These are phyloP conservation scores for Eustalomyia histrio DNA, from an alignment of 2,888 invertebrate genomes.

Conservation along the genomic window DNA sequence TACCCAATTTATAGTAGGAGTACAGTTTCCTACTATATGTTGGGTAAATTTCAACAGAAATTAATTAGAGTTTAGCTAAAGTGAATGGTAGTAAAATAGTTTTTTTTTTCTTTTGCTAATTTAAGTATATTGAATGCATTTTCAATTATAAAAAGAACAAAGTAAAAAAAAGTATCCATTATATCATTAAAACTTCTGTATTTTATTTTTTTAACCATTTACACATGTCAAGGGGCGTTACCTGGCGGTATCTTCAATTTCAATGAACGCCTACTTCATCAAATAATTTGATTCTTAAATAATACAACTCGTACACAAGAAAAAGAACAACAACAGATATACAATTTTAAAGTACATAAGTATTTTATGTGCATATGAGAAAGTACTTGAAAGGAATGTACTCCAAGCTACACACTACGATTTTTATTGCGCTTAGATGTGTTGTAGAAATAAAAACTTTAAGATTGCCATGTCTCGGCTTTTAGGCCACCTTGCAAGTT, in stretches of 20 bases:
- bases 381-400: background rate
- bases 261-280: slow-evolving; percentile 52
- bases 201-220: slow-evolving; percentile 29
- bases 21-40: too few species aligned
- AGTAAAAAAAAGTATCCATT: slow-evolving; percentile 12
- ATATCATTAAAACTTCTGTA: slow-evolving; percentile 27
- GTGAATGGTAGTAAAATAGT: too few species aligned
- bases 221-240: slow-evolving; percentile 59
- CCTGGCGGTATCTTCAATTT: slow-evolving; percentile 62
- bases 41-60: too few species aligned
- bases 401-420: too few species aligned
- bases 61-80: too few species aligned
- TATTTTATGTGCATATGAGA: slow-evolving; percentile 1
- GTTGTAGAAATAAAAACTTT: background rate
- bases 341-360: background rate
- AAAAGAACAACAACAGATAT: slow-evolving; percentile 15
- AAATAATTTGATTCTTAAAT: slow-evolving; percentile 49
- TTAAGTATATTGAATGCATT: too few species aligned
- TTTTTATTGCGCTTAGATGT: too few species aligned
- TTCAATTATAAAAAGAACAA: slow-evolving; percentile 22
- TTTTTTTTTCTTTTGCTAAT: too few species aligned
- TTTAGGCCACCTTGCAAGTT: too few species aligned
- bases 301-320: background rate
- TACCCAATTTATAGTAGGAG: too few species aligned
- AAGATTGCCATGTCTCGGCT: too few species aligned